These are phyloP conservation scores for Prorops nasuta DNA, from an alignment of 1,140 invertebrate species.

Conservation along the genomic window DNA sequence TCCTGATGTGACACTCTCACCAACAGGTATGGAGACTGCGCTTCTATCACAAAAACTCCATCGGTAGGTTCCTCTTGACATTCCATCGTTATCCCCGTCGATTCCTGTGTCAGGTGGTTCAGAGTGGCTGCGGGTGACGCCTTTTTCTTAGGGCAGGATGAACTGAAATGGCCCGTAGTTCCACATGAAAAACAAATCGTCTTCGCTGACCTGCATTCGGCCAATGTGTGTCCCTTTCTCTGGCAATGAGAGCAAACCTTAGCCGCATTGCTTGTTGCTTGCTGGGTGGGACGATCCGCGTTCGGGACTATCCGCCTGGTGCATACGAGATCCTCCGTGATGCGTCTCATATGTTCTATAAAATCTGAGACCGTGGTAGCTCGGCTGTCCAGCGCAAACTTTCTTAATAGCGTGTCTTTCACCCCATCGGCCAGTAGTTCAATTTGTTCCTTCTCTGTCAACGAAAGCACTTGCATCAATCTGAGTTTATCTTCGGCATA, in stretches of 20 bases:
- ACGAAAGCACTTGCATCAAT: constrained; percentile 6
- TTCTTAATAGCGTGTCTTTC: not conserved
- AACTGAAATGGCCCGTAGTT: not conserved
- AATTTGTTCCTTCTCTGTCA: constrained; percentile 3
- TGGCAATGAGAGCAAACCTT: not conserved
- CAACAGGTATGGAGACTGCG: not conserved
- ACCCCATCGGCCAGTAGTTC: not conserved
- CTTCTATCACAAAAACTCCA: not conserved
- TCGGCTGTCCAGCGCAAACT: not conserved
- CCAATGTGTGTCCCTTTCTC: not conserved
- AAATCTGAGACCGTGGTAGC: not conserved
- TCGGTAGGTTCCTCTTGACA: not conserved
- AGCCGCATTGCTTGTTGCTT: not conserved
- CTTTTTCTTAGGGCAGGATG: not conserved
- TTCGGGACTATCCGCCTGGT: too few species aligned
- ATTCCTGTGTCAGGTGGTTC: not conserved
- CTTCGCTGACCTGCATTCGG: not conserved
- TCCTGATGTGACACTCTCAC: not conserved
- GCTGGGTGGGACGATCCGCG: not conserved
- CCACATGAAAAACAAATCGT: not conserved
- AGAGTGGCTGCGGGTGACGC: not conserved
- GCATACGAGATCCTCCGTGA: not conserved
- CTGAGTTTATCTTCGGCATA: not conserved
- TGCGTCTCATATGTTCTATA: not conserved
- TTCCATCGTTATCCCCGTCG: not conserved